These are phyloP conservation scores for Amblyjoppa proteus DNA, from an alignment of 2,888 invertebrate genomes.

Conservation along the genomic window DNA sequence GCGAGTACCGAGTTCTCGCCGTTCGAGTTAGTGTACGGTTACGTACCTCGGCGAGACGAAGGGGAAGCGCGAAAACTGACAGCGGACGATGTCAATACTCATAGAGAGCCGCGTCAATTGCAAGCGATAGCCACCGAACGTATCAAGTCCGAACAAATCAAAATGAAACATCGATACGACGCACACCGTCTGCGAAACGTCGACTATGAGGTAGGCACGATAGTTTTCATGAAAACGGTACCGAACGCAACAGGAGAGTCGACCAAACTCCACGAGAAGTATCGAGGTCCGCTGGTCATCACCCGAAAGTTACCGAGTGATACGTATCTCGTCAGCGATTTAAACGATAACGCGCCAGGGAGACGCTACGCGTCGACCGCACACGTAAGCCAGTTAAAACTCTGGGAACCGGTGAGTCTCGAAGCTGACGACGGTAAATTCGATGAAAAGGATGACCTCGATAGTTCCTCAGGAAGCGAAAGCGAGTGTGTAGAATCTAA, in stretches of 20 bases:
- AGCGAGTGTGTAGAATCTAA: not conserved
- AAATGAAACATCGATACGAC: not conserved
- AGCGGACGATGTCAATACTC: not conserved
- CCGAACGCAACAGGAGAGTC: constrained; percentile 31
- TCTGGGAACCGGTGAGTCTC: not conserved
- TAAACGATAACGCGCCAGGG: not conserved
- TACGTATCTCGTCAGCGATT: constrained; percentile 1
- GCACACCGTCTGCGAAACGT: not conserved
- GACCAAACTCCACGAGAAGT: too few species aligned
- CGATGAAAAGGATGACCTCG: not conserved
- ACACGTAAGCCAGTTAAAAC: constrained; percentile 20
- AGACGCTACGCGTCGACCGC: constrained; percentile 21
- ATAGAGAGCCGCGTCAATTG: not conserved
- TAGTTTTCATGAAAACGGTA: constrained; percentile 41
- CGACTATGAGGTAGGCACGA: constrained; percentile 15
- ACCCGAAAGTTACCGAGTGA: not conserved
- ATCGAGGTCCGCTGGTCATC: not conserved
- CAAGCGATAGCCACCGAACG: constrained; percentile 28
- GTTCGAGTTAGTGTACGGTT: constrained; percentile 37
- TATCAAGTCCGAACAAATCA: not conserved
- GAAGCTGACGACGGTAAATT: not conserved
- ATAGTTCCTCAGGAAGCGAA: not conserved
- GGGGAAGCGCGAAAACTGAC: not conserved
- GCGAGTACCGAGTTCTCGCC: constrained; percentile 66
- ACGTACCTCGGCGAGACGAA: constrained; percentile 42